A percentile compares a stretch with the other conserved stretches of the same genome.
Evolutionary conservation across 2,888 invertebrate genomes (phyloP).

Genomic region (Argyresthia goedartella): DNA sequence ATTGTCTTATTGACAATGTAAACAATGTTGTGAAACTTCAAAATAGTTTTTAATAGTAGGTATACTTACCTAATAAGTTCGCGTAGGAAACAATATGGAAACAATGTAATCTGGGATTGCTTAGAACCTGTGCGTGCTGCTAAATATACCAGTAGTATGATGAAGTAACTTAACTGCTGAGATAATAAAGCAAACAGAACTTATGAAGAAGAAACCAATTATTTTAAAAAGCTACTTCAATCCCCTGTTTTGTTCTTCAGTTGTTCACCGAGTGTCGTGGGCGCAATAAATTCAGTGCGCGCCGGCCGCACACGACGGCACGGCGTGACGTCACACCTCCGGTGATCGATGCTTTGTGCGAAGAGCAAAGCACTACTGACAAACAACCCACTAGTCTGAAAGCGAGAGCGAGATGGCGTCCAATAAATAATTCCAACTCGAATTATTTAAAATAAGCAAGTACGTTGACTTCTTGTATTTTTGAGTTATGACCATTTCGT

Average conservation of each 20-base stretch:
- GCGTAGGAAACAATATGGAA: neutral
- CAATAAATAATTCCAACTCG: slow-evolving; percentile 58
- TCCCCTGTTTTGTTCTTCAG: slow-evolving; percentile 15
- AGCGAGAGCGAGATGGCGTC: slow-evolving; percentile 36
- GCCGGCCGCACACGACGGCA: slow-evolving; percentile 70
- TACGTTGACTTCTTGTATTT: slow-evolving; percentile 65
- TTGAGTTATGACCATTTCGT: slow-evolving; percentile 45
- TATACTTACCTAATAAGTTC: neutral
- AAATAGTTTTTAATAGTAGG: neutral
- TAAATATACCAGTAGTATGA: too few species aligned
- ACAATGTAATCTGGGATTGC: too few species aligned
- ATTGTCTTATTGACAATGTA: neutral
- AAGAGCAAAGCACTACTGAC: slow-evolving; percentile 35
- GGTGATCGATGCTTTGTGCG: slow-evolving; percentile 60
- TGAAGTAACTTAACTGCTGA: too few species aligned
- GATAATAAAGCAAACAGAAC: too few species aligned
- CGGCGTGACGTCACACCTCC: slow-evolving; percentile 69
- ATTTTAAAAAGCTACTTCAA: too few species aligned
- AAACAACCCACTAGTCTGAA: slow-evolving; percentile 20
- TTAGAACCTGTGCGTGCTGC: too few species aligned
- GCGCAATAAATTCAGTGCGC: slow-evolving; percentile 61
- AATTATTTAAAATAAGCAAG: slow-evolving; percentile 65
- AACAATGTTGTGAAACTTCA: neutral
- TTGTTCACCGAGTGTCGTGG: slow-evolving; percentile 40
- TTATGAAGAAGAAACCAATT: too few species aligned